A percentile compares a stretch with the other conserved stretches of the same genome.
These are phyloP conservation scores for Meteorus cinctellus DNA, from an alignment of 2,888 invertebrate genomes.

Conservation along the genomic window DNA sequence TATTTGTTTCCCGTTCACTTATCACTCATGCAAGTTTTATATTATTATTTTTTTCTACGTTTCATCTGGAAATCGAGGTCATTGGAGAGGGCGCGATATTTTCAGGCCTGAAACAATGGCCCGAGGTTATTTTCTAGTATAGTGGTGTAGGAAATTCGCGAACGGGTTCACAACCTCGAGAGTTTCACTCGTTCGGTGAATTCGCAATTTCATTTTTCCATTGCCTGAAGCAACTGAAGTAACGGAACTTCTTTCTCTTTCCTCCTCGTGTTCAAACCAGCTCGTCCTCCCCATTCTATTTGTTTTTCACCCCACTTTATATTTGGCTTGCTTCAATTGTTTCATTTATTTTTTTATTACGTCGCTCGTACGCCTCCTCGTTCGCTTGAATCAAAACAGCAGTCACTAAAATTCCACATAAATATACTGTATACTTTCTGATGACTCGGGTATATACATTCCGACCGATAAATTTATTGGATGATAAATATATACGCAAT, in stretches of 20 bases:
- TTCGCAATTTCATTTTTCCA: slow-evolving; percentile 23
- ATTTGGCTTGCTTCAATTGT: too few species aligned
- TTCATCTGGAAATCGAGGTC: slow-evolving; percentile 19
- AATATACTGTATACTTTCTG: too few species aligned
- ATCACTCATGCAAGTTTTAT: too few species aligned
- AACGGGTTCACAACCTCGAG: not conserved
- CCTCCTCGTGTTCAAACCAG: too few species aligned
- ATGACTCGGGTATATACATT: not conserved
- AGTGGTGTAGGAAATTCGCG: slow-evolving; percentile 3
- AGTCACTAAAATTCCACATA: not conserved
- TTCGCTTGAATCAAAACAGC: slow-evolving; percentile 13
- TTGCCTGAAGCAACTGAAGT: not conserved
- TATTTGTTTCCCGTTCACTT: too few species aligned
- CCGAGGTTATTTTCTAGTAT: slow-evolving; percentile 11
- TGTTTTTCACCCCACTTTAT: too few species aligned
- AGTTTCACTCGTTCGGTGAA: slow-evolving; percentile 7
- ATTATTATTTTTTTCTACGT: not conserved
- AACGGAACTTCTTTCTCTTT: not conserved
- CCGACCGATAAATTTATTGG: not conserved
- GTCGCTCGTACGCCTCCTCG: not conserved
- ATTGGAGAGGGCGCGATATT: slow-evolving; percentile 6
- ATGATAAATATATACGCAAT: too few species aligned
- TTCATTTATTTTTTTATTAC: not conserved
- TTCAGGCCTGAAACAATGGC: slow-evolving; percentile 15
- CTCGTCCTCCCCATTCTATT: too few species aligned